A percentile compares a stretch with the other conserved stretches of the same genome.
Conservation (phyloP, 92 coral and sea anemone species). For the Micromussa lordhowensis region DNA sequence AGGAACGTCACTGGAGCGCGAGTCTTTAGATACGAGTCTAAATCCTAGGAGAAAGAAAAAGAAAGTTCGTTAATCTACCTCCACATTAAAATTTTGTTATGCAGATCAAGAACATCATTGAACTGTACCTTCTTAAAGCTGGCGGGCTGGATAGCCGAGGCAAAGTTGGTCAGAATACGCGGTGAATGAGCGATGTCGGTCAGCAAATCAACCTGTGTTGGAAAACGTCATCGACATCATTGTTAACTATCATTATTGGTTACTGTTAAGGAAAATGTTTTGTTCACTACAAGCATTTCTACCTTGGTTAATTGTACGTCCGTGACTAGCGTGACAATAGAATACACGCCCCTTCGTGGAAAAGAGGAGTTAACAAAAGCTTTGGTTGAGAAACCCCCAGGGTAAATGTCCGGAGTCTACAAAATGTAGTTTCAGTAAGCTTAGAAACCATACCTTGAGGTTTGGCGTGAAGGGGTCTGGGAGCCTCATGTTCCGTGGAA, state of each 20-base stretch:
- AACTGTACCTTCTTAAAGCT: constrained; percentile 89
- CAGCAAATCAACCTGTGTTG: constrained; percentile 86
- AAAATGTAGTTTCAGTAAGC: not conserved
- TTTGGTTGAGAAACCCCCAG: not conserved
- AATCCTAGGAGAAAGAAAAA: constrained; percentile 67
- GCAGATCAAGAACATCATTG: not conserved
- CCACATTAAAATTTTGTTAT: not conserved
- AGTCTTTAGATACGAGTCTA: constrained; percentile 97
- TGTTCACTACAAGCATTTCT: not conserved
- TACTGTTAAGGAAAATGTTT: not conserved
- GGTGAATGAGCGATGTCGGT: constrained; percentile 99
- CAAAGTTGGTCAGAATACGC: constrained; percentile 93
- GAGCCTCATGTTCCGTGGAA: constrained; percentile 98
- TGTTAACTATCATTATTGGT: not conserved
- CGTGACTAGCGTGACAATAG: not conserved
- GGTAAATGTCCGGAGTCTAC: not conserved
- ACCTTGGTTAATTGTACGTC: not conserved
- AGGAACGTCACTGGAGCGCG: constrained; percentile 98
- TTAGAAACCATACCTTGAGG: constrained; percentile 77
- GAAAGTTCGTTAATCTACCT: not conserved
- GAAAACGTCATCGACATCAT: not conserved
- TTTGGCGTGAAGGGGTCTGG: constrained; percentile 99
- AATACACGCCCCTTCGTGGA: not conserved
- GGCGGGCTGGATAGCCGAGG: constrained; percentile 95
- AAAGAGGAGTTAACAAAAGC: not conserved